These are phyloP conservation scores for Agonopterix heracliana DNA, from an alignment of 2,888 invertebrate genomes.

Conservation along the genomic window DNA sequence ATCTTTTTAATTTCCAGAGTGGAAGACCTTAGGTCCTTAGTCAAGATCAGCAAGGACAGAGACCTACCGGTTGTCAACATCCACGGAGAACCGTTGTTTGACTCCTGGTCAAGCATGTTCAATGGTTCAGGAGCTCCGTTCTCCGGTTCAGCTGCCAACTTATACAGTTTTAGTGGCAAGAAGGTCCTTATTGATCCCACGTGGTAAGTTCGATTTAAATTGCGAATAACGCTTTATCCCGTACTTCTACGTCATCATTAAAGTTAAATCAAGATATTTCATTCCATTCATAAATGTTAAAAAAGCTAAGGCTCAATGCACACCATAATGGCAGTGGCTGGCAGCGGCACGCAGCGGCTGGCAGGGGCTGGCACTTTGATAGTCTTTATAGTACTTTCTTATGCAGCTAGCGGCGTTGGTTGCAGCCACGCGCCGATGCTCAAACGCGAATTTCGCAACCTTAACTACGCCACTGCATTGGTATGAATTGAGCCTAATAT, in stretches of 20 bases:
- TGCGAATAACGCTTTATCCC: background rate
- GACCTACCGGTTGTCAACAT: constrained; percentile 44
- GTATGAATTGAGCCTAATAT: too few relatives aligned
- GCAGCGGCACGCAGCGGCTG: too few relatives aligned
- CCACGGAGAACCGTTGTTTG: constrained; percentile 38
- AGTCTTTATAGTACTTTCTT: too few relatives aligned
- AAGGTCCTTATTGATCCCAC: constrained; percentile 44
- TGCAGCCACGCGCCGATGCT: too few relatives aligned
- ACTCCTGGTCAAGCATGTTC: constrained; percentile 53
- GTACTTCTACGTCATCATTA: background rate
- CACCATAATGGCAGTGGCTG: too few relatives aligned
- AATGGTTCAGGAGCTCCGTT: constrained; percentile 38
- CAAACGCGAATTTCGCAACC: too few relatives aligned
- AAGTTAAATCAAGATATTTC: background rate
- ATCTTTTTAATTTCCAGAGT: constrained; percentile 24
- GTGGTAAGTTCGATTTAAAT: constrained; percentile 36
- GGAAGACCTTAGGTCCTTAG: constrained; percentile 31
- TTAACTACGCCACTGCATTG: too few relatives aligned
- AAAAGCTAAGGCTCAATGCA: too few relatives aligned
- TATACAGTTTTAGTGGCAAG: constrained; percentile 49
- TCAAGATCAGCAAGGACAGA: constrained; percentile 23
- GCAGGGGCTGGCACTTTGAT: too few relatives aligned
- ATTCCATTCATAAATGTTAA: too few relatives aligned
- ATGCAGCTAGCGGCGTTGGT: too few relatives aligned
- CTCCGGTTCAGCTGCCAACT: constrained; percentile 19